phyloP scores from a whole-genome alignment of 1,140 invertebrate genomes.

The Tetramorium alpestre region DNA sequence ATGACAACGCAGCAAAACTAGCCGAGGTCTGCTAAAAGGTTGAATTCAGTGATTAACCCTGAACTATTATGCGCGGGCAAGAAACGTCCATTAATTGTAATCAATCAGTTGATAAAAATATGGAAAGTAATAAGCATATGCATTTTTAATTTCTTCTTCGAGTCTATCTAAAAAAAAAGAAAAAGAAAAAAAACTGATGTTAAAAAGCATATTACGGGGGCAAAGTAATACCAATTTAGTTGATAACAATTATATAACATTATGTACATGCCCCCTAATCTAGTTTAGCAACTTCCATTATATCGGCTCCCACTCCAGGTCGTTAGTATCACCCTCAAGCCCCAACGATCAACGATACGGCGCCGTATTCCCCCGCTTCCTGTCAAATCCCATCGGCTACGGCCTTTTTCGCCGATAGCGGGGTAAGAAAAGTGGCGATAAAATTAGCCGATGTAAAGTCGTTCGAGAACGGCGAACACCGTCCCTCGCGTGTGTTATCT shows the following conservation, averaged over 20 bases:
- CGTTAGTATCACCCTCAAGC: not conserved
- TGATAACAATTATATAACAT: slow-evolving; percentile 7
- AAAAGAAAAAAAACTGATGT: not conserved
- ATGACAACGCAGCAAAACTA: slow-evolving; percentile 46
- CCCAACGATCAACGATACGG: slow-evolving; percentile 13
- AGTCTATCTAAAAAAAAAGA: not conserved
- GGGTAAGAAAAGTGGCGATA: slow-evolving; percentile 43
- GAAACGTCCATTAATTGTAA: slow-evolving; percentile 1
- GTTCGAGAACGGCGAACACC: not conserved
- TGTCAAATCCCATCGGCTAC: slow-evolving; percentile 46
- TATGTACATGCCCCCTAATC: not conserved
- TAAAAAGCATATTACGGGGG: not conserved
- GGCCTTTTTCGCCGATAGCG: slow-evolving; percentile 12
- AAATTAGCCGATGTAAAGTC: slow-evolving; percentile 57
- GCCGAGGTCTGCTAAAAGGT: not conserved
- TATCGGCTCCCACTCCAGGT: not conserved
- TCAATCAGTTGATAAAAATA: not conserved
- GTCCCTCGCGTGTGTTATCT: slow-evolving; percentile 53
- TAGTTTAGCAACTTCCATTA: slow-evolving; percentile 25
- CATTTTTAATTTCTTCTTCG: not conserved
- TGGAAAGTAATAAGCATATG: not conserved
- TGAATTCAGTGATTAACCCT: slow-evolving; percentile 19
- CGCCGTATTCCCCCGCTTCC: slow-evolving; percentile 4
- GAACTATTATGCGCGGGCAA: not conserved
- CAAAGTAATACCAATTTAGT: slow-evolving; percentile 26